Base-by-base conservation (phyloP, 2,797 vertebrate genomes). In the Sandelia bainsii region DNA sequence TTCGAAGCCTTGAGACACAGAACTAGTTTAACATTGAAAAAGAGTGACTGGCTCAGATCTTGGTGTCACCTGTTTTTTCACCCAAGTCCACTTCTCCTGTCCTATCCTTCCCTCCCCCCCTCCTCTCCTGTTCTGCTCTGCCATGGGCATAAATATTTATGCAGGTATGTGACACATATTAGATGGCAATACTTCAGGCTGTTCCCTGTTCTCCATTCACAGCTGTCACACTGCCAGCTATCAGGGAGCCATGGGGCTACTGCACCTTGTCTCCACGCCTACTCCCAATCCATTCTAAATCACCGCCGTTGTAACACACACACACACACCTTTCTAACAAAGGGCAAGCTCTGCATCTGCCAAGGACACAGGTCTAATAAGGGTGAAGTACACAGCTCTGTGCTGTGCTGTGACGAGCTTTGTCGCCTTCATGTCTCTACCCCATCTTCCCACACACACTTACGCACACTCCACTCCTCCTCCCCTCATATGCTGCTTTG, bases 291-390 rank as follows among this genome's bases (percentile, higher is more conserved):
- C 93, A 93, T 95, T 94, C 92, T 92, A 93, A 94, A 94, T 94
- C 93, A 91, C 87, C 80, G 68, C 89, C 92, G 87, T 93, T 92
- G 92, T 93, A 90, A 93, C 92, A 91, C 87, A 86, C 69, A 84
- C 70, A 85, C 72, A 87, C 87, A 87, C 91, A 89, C 89, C 90
- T 93, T 87, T 85, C 87, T 89, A 90, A 94, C 91, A 94, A 94
- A 95, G 93, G 93, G 93, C 93, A 93, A 92, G 90, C 86, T 88
- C 87, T 91, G 88, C 91, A 92, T 93, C 91, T 93, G 91, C 93
- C 93, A 94, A 94, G 94, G 94, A 94, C 92, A 88, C 77, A 65
- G 92, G 91, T 93, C 90, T 94, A 93, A 94, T 94, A 94, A 93
- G 92, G 92, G 90, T 93, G 92, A 92, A 88, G 91, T 88, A 78